A percentile compares a stretch with the other conserved stretches of the same genome.
These are phyloP conservation scores for Turnix velox DNA, from an alignment of 2,113 vertebrate species.

Conservation along the genomic window DNA sequence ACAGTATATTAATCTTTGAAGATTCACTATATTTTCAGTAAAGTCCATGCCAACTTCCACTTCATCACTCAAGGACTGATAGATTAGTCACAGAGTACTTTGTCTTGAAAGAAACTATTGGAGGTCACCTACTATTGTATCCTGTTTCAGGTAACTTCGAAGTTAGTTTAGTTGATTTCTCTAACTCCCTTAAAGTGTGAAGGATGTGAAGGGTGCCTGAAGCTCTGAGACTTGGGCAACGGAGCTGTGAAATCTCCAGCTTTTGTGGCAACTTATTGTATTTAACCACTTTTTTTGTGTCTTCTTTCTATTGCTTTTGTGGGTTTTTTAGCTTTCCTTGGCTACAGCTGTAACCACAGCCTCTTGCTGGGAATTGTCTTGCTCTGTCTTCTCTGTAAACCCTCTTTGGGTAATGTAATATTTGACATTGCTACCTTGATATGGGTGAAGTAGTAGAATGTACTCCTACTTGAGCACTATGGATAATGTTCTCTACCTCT, in stretches of 20 bases:
- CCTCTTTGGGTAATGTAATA: neutral
- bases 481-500: neutral
- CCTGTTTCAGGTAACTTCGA: neutral
- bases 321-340: neutral
- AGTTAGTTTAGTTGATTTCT: neutral
- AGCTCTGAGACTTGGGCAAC: neutral
- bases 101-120: neutral
- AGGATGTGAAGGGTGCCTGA: neutral
- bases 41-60: neutral
- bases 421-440: neutral
- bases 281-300: neutral
- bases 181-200: neutral
- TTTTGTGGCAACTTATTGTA: neutral
- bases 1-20: neutral
- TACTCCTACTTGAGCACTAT: neutral
- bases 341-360: neutral
- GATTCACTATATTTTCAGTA: neutral
- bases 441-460: neutral
- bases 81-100: neutral
- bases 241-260: neutral
- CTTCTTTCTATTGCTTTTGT: neutral
- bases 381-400: neutral
- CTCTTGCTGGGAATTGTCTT: neutral
- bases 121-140: neutral
- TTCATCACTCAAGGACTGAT: neutral